Conservation (phyloP, 2,888 invertebrate species). For the Mythimna vitellina region DNA sequence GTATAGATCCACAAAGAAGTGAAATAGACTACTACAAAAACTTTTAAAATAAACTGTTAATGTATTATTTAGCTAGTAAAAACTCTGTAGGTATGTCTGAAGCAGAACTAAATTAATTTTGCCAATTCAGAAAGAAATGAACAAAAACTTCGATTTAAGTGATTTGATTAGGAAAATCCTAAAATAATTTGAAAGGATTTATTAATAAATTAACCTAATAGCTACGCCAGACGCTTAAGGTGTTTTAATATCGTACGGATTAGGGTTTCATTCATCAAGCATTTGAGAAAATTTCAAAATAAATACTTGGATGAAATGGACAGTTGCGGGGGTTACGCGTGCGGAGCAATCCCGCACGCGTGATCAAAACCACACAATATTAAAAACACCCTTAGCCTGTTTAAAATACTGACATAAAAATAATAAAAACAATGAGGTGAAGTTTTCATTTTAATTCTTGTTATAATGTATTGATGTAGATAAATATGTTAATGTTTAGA, state of each 20-base stretch:
- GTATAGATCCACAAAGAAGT: neutral
- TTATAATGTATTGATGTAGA: neutral
- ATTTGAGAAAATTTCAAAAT: too few relatives aligned
- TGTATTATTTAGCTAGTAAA: neutral
- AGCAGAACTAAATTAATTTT: neutral
- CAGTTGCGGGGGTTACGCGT: too few relatives aligned
- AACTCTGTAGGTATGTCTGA: neutral
- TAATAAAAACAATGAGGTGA: neutral
- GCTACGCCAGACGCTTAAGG: neutral
- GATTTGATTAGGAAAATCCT: neutral
- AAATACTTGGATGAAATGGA: too few relatives aligned
- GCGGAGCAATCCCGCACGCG: too few relatives aligned
- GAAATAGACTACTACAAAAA: neutral
- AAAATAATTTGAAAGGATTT: neutral
- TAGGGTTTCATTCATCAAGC: too few relatives aligned
- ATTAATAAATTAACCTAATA: neutral
- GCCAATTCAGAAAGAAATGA: neutral
- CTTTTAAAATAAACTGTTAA: constrained; percentile 1
- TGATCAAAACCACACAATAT: too few relatives aligned
- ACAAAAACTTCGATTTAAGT: neutral
- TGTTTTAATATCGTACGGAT: too few relatives aligned
- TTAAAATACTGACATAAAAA: neutral
- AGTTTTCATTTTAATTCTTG: neutral
- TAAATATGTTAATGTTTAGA: neutral
- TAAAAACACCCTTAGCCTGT: neutral